Conservation (phyloP, 2,797 vertebrate species). For the Amblyopsis hoosieri region DNA sequence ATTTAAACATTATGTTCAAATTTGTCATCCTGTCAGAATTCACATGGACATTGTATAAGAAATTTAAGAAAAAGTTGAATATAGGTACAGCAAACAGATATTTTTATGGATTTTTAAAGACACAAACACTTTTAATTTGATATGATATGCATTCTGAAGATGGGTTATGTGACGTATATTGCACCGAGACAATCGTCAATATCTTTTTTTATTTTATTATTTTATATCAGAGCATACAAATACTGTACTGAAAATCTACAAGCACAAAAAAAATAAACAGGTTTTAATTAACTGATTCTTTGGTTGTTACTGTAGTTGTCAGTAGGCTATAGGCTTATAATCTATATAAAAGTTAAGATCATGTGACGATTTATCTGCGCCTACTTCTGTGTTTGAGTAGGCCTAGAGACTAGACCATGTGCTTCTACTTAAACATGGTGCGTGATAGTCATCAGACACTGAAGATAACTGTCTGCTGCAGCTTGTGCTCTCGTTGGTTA, state of each 20-base stretch:
- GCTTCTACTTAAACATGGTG: constrained; percentile 48
- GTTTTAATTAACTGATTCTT: constrained; percentile 58
- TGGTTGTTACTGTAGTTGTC: constrained; percentile 8
- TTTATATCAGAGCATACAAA: constrained; percentile 41
- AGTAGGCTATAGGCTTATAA: neutral
- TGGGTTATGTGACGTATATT: constrained; percentile 35
- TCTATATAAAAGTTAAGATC: too few relatives aligned
- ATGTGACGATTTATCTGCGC: too few relatives aligned
- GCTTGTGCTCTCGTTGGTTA: constrained; percentile 42
- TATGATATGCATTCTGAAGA: constrained; percentile 43
- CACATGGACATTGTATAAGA: constrained; percentile 23
- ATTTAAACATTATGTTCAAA: constrained; percentile 15
- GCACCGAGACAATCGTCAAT: neutral
- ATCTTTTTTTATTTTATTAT: constrained; percentile 17
- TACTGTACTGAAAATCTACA: constrained; percentile 22
- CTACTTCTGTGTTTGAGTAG: neutral
- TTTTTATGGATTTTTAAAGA: constrained; percentile 22
- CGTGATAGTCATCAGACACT: constrained; percentile 64
- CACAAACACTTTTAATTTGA: constrained; percentile 16
- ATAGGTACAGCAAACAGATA: constrained; percentile 18
- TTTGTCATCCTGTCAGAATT: too few relatives aligned
- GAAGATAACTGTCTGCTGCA: constrained; percentile 18
- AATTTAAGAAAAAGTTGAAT: constrained; percentile 12
- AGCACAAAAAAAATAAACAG: constrained; percentile 67
- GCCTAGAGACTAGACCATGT: constrained; percentile 35